phyloP scores from a whole-genome alignment of 35 echinoderm and acorn worm genomes.

The Lytechinus pictus region DNA sequence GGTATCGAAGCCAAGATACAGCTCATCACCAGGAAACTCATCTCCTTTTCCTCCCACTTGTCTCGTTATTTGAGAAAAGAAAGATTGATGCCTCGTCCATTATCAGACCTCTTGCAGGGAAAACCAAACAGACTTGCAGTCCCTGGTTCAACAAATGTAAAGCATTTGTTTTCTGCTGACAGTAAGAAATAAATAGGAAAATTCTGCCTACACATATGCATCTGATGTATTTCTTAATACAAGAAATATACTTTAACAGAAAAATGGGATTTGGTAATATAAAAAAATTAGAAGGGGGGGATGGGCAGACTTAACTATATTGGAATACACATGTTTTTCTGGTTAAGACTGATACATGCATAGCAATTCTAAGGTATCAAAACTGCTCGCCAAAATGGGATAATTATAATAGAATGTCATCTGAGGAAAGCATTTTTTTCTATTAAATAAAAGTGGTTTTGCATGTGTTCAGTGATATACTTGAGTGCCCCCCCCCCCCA shows the following conservation, averaged over 20 bases:
- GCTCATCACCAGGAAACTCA: background rate
- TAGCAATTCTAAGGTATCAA: too few species aligned
- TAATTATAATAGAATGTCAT: too few species aligned
- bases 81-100: background rate
- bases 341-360: too few species aligned
- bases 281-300: too few species aligned
- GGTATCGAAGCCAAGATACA: background rate
- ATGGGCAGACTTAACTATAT: too few species aligned
- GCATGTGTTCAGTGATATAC: too few species aligned
- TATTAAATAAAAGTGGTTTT: too few species aligned
- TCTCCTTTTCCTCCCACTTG: background rate
- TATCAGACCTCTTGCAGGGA: background rate
- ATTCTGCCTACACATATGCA: background rate
- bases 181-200: background rate
- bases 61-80: background rate
- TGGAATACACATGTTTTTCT: too few species aligned
- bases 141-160: background rate
- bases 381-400: too few species aligned
- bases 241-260: background rate
- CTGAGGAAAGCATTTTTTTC: too few species aligned
- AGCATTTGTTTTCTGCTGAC: background rate
- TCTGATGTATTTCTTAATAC: background rate
- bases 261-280: too few species aligned
- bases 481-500: too few species aligned
- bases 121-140: background rate